Conservation (phyloP, 2,888 invertebrate species). For the Monochamus alternatus region DNA sequence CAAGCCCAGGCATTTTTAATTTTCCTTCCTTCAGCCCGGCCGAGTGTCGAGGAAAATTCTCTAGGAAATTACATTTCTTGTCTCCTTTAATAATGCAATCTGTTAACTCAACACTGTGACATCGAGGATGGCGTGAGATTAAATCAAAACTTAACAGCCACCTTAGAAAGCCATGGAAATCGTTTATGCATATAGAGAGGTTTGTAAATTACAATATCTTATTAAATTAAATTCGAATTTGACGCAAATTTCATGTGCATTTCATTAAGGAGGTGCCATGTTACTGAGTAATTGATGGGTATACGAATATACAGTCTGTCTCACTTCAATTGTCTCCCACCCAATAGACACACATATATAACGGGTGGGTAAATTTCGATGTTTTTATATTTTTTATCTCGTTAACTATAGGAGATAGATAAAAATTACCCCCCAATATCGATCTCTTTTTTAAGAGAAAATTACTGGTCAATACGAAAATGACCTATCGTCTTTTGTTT, state of each 20-base stretch:
- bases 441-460: no score
- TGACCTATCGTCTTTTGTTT: no score
- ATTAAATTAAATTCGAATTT: slow-evolving; percentile 46
- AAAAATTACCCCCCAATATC: no score
- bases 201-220: slow-evolving; percentile 57
- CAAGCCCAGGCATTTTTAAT: slow-evolving; percentile 21
- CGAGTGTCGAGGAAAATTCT: slow-evolving; percentile 5
- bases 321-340: no score
- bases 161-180: slow-evolving; percentile 61
- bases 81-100: slow-evolving; percentile 54
- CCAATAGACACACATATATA: no score
- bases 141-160: slow-evolving; percentile 65
- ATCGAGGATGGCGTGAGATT: slow-evolving; percentile 59
- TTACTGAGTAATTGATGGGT: slow-evolving; percentile 30
- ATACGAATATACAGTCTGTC: slow-evolving; percentile 19
- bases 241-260: slow-evolving; percentile 42
- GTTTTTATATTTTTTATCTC: no score
- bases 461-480: no score
- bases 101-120: slow-evolving; percentile 60
- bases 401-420: no score
- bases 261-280: slow-evolving; percentile 17
- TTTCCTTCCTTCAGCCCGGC: not conserved
- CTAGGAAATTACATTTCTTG: slow-evolving; percentile 48
- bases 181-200: slow-evolving; percentile 66
- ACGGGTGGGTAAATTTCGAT: no score